Conservation (phyloP, 2,888 invertebrate species). For the Hirtodrosophila alboralis region DNA sequence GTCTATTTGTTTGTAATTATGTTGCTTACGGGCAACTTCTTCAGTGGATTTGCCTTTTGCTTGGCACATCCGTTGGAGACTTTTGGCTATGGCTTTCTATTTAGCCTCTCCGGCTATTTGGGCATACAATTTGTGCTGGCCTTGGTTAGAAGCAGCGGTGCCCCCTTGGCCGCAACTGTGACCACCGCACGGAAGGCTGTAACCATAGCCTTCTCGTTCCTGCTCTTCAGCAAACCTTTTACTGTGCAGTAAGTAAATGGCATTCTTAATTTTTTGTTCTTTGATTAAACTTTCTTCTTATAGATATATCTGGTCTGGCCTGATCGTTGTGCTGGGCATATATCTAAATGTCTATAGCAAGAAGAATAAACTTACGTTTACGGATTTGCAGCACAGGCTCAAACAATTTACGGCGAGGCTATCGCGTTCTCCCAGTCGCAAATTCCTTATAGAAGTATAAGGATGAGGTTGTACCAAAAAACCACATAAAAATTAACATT, state of each 20-base stretch:
- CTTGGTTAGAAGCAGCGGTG: slow-evolving; percentile 94
- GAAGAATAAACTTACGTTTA: slow-evolving; percentile 84
- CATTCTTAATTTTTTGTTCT: neutral
- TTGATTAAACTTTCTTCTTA: neutral
- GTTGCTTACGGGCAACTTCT: slow-evolving; percentile 89
- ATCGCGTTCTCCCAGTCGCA: slow-evolving; percentile 69
- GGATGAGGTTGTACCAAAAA: slow-evolving; percentile 49
- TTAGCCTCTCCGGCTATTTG: slow-evolving; percentile 95
- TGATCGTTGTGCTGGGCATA: slow-evolving; percentile 94
- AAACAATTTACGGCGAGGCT: slow-evolving; percentile 47
- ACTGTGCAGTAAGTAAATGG: slow-evolving; percentile 90
- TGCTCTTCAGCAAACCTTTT: slow-evolving; percentile 97
- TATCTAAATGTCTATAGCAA: slow-evolving; percentile 97
- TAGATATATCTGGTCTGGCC: slow-evolving; percentile 95
- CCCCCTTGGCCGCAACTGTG: slow-evolving; percentile 96
- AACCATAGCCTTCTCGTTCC: slow-evolving; percentile 95
- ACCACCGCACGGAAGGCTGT: slow-evolving; percentile 96
- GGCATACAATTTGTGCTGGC: slow-evolving; percentile 97
- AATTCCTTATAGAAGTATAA: slow-evolving; percentile 81
- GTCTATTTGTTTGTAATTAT: slow-evolving; percentile 91
- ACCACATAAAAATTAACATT: slow-evolving; percentile 13
- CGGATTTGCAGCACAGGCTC: slow-evolving; percentile 70
- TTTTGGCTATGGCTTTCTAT: slow-evolving; percentile 93
- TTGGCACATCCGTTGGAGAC: slow-evolving; percentile 89
- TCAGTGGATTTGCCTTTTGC: slow-evolving; percentile 91